Evolutionary conservation across 2,797 vertebrate genomes (phyloP).

Genomic region (Ctenopoma kingsleyae): DNA sequence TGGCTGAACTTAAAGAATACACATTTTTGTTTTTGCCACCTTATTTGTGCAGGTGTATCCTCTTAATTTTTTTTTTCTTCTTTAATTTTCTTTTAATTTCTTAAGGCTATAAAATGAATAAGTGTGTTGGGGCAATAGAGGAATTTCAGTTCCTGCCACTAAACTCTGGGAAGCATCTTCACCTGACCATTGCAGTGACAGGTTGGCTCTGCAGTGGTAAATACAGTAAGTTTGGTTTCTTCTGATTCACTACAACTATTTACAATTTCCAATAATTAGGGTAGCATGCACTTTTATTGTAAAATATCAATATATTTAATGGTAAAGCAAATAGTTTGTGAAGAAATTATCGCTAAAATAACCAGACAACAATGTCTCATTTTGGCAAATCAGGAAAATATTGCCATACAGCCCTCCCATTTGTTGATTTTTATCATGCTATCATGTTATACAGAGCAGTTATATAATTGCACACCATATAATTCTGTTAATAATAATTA

Average conservation of each 20-base stretch:
- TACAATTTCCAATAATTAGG: not conserved
- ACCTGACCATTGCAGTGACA: conserved; percentile 92
- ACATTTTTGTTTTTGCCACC: not conserved
- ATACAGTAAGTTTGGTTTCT: conserved; percentile 88
- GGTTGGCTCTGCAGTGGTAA: conserved; percentile 95
- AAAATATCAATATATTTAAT: not conserved
- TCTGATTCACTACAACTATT: not conserved
- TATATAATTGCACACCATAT: no score
- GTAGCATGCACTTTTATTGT: not conserved
- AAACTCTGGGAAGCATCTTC: conserved; percentile 91
- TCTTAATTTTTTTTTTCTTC: not conserved
- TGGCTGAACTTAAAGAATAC: not conserved
- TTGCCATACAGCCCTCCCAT: no score
- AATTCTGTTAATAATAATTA: not conserved
- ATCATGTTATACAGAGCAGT: no score
- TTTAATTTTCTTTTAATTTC: not conserved
- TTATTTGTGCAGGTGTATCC: not conserved
- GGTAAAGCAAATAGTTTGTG: not conserved
- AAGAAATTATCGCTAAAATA: not conserved
- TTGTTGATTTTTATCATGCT: no score
- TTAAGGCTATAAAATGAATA: conserved; percentile 98
- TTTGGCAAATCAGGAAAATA: no score
- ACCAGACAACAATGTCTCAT: not conserved
- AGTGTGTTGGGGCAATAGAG: conserved; percentile 95
- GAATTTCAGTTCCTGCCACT: conserved; percentile 96